Percentiles rank a stretch among this genome's conserved stretches.
These are phyloP conservation scores for Lophotriccus pileatus DNA, from an alignment of 2,797 vertebrate genomes.

Conservation along the genomic window DNA sequence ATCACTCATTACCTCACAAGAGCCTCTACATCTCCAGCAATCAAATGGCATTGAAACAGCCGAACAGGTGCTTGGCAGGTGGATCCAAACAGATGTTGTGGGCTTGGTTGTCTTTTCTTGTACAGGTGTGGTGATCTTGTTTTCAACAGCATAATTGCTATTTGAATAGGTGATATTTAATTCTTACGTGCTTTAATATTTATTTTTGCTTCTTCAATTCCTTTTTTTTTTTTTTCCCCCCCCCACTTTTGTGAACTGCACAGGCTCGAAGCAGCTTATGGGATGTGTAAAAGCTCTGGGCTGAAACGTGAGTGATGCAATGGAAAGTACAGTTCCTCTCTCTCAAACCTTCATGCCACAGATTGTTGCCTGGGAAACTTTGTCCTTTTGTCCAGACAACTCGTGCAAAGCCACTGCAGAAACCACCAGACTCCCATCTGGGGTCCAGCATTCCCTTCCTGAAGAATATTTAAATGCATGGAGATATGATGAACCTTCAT, in stretches of 20 bases:
- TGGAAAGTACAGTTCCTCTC: background rate
- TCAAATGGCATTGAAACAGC: conserved; percentile 97
- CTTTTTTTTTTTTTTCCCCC: conserved; percentile 31
- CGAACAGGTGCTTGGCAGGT: conserved; percentile 99
- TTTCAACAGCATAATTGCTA: conserved; percentile 81
- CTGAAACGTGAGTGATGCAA: background rate
- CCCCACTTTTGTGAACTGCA: conserved; percentile 33
- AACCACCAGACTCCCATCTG: rapidly evolving
- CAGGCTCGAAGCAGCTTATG: conserved; percentile 21
- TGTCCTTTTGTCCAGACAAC: background rate
- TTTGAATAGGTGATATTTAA: conserved; percentile 84
- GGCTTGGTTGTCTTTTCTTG: conserved; percentile 79
- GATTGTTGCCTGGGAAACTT: background rate
- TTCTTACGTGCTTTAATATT: conserved; percentile 80
- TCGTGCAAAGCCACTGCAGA: background rate
- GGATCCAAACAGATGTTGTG: conserved; percentile 94
- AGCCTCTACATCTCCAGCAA: conserved; percentile 95
- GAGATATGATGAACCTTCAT: background rate
- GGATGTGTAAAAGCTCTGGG: conserved; percentile 13
- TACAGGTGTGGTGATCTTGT: conserved; percentile 85
- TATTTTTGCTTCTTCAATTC: conserved; percentile 80
- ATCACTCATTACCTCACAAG: conserved; percentile 97
- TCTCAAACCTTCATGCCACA: background rate
- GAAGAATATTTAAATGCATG: rapidly evolving
- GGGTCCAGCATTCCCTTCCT: background rate